Evolutionary conservation across 37 sponge, comb jelly and placozoan genomes (phyloP).

Genomic region (Trichoplax adhaerens): DNA sequence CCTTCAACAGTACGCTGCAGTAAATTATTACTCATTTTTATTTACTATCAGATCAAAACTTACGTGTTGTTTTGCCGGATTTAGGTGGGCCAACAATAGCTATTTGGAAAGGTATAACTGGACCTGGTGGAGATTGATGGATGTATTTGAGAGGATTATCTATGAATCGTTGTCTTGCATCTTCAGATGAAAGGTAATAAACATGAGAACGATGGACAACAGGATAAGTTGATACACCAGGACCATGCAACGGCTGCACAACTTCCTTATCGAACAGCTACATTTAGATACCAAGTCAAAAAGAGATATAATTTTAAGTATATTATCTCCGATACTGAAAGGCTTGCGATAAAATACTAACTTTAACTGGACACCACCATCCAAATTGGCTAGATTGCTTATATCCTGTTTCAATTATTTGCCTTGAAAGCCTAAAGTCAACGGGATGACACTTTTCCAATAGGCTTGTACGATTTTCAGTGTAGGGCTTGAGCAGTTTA

Average conservation of each 20-base stretch:
- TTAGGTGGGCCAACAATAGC: conserved; percentile 82
- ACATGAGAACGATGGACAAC: conserved; percentile 45
- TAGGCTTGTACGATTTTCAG: conserved; percentile 42
- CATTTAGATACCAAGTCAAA: too few species aligned
- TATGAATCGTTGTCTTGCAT: conserved; percentile 38
- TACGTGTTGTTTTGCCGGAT: conserved; percentile 85
- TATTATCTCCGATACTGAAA: too few species aligned
- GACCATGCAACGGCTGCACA: too few species aligned
- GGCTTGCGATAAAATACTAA: conserved; percentile 1
- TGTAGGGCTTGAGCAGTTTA: conserved; percentile 28
- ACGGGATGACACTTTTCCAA: conserved; percentile 48
- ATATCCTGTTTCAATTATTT: conserved; percentile 53
- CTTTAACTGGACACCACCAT: conserved; percentile 79
- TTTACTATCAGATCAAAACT: background rate
- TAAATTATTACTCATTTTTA: too few species aligned
- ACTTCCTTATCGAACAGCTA: too few species aligned
- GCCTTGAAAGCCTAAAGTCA: conserved; percentile 30
- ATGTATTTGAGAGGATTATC: conserved; percentile 53
- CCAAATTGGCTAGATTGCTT: conserved; percentile 68
- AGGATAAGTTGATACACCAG: conserved; percentile 22
- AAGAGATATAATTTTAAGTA: too few species aligned
- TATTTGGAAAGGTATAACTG: conserved; percentile 45
- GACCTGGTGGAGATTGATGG: conserved; percentile 32
- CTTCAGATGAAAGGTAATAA: conserved; percentile 39
- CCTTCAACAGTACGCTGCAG: too few species aligned